phyloP scores from a whole-genome alignment of 2,888 invertebrate genomes.

The Cremastobaeus sp. region DNA sequence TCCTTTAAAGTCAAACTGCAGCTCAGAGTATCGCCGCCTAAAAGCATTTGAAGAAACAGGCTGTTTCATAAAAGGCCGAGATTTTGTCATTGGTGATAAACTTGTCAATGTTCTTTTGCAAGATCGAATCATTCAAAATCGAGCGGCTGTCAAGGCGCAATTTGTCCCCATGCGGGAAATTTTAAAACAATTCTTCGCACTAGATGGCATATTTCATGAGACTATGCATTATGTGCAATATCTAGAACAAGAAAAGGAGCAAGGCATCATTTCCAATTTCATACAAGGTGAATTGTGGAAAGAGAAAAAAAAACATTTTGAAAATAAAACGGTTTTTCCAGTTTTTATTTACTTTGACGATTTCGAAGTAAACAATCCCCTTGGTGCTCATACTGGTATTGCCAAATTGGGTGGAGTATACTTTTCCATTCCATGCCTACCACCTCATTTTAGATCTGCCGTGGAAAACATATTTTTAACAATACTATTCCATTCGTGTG shows the following conservation, averaged over 20 bases:
- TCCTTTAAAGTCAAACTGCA: not conserved
- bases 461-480: slow-evolving; percentile 50
- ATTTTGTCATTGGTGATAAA: not conserved
- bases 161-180: not conserved
- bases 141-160: not conserved
- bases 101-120: not conserved
- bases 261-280: slow-evolving; percentile 42
- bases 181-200: not conserved
- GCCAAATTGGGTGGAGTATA: slow-evolving; percentile 51
- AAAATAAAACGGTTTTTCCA: slow-evolving; percentile 5
- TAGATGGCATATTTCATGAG: not conserved
- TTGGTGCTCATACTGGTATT: slow-evolving; percentile 40
- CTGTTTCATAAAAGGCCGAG: not conserved
- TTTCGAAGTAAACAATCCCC: slow-evolving; percentile 50
- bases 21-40: not conserved
- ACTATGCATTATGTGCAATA: slow-evolving; percentile 2
- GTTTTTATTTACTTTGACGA: slow-evolving; percentile 20
- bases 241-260: not conserved
- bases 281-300: slow-evolving; percentile 49
- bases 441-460: slow-evolving; percentile 29
- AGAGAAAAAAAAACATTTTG: slow-evolving; percentile 5
- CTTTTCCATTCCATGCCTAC: slow-evolving; percentile 43
- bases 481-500: not conserved
- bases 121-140: slow-evolving; percentile 1
- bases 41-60: slow-evolving; percentile 3